Base-by-base conservation (phyloP, 1,140 invertebrate species). In the Octopus sinensis region DNA sequence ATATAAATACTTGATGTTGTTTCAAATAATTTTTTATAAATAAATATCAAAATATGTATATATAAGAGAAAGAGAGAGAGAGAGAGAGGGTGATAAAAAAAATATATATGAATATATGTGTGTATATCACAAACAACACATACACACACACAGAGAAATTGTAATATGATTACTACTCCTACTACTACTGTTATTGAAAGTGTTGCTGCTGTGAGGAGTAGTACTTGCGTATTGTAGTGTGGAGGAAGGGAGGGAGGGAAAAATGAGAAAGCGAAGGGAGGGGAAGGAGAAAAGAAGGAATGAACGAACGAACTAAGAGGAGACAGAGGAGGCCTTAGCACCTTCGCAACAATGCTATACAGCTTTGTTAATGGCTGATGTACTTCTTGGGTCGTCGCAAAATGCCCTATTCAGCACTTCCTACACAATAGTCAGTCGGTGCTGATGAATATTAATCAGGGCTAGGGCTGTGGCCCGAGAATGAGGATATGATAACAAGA, bases 361-460 rank as follows among this genome's bases (percentile, higher is more conserved):
- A 77, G 76, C 76, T 77, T 77, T 77, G 76, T 77, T 77, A 77
- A 77, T 77, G 76, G 76, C 76, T 53, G 76, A 77, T 77, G 76
- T 53, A 77, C 76, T 77, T 53, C 76, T 52, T 53, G 68, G 76
- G 76, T 77, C 76, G 76, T 52, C 76, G 52, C 76, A 77, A 77
- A 77, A 77, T 77, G 76, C 76, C 76, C 76, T 77, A 77, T 77
- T 77, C 76, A 77, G 76, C 76, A 77, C 76, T 77, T 79, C 78
- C 53, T 79, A 77, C 78, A 79, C 53, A 79, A 68, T 79, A 79
- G 56, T 79, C 53, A 68, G 56, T n/a, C 53, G 23, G 56, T 54
- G 53, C 53, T 56, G 10, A 79, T 54, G 56, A 79, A 79, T 54
- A 79, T 79, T 56, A 54, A 79, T 56, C 56, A 43, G 53, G 17